Percentiles rank a stretch among this genome's conserved stretches.
Evolutionary conservation across 2,888 invertebrate species (phyloP).

Genomic region (Scaptodrosophila latifasciaeformis): DNA sequence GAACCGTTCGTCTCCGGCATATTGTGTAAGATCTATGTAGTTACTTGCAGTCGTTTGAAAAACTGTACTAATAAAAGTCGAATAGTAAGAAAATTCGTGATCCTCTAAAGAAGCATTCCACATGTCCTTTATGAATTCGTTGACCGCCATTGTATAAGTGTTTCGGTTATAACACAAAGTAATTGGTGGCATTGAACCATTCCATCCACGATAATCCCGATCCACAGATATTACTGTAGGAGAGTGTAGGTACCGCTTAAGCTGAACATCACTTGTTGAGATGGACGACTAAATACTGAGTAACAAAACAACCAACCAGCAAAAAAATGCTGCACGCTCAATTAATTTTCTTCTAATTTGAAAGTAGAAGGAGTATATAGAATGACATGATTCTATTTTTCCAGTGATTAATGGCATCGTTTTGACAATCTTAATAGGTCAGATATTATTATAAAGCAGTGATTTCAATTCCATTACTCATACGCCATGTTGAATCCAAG

Average conservation of each 20-base stretch:
- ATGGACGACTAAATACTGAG: constrained; percentile 53
- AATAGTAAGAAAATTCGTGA: constrained; percentile 75
- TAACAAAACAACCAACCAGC: constrained; percentile 59
- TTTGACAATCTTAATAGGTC: too few species aligned
- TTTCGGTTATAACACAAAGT: constrained; percentile 73
- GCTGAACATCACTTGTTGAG: constrained; percentile 56
- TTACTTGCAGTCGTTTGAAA: constrained; percentile 75
- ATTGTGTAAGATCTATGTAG: constrained; percentile 73
- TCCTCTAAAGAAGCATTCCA: constrained; percentile 75
- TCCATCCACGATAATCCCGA: constrained; percentile 73
- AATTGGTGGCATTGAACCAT: constrained; percentile 71
- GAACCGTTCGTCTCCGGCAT: constrained; percentile 74
- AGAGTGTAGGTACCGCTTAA: constrained; percentile 59
- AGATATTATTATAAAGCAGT: too few species aligned
- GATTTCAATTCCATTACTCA: too few species aligned
- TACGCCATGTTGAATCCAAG: background rate
- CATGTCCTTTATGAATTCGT: constrained; percentile 62
- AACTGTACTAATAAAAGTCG: constrained; percentile 75
- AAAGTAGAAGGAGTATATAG: too few species aligned
- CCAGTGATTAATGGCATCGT: too few species aligned
- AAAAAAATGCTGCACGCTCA: too few species aligned
- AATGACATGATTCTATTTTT: too few species aligned
- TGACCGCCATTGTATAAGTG: constrained; percentile 67
- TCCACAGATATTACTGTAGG: constrained; percentile 74
- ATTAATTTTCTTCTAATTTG: too few species aligned